Conservation (phyloP, 2,888 invertebrate genomes). For the Papilio elwesi region DNA sequence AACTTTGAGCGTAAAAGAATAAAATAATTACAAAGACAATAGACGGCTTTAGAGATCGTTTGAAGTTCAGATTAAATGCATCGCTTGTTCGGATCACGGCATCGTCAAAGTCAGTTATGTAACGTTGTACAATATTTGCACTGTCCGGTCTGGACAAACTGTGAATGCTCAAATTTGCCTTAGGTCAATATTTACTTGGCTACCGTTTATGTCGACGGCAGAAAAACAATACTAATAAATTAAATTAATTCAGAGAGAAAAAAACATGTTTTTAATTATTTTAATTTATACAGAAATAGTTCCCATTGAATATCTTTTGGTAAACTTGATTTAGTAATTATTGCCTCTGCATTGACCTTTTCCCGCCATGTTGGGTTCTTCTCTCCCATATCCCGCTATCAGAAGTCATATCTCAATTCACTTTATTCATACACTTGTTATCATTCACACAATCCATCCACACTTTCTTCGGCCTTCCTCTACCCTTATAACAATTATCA, state of each 20-base stretch:
- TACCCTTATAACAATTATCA: no score
- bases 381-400: no score
- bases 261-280: background rate
- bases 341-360: no score
- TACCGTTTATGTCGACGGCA: background rate
- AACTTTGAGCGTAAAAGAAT: background rate
- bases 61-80: background rate
- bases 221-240: background rate
- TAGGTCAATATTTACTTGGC: constrained; percentile 24
- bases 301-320: no score
- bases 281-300: background rate
- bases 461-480: no score
- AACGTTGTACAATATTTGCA: constrained; percentile 14
- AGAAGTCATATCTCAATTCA: no score
- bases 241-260: background rate
- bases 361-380: no score
- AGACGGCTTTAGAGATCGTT: background rate
- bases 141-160: constrained; percentile 12
- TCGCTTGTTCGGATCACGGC: background rate
- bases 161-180: constrained; percentile 13
- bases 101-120: background rate
- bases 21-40: background rate
- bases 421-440: no score
- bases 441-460: no score
- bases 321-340: no score